These are phyloP conservation scores for Cantharis lateralis DNA, from an alignment of 2,888 invertebrate genomes.

Conservation along the genomic window DNA sequence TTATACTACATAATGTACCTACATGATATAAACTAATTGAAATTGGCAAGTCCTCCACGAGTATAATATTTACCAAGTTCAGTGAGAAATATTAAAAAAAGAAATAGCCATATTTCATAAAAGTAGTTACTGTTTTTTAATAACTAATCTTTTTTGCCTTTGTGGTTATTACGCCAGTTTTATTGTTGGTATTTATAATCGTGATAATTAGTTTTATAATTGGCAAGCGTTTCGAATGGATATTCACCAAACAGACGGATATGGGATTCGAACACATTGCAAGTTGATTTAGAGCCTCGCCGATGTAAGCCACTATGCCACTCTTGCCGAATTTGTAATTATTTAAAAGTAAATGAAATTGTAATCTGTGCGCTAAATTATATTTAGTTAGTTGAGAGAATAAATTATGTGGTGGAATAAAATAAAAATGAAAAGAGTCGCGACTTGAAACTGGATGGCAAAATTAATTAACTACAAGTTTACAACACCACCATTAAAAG, in stretches of 20 bases:
- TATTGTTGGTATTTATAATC: not conserved
- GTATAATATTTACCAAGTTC: not conserved
- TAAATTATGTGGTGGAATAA: not conserved
- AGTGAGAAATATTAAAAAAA: not conserved
- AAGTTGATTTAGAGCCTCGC: not conserved
- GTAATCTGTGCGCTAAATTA: not conserved
- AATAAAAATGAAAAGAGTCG: not conserved
- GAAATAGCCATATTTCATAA: not conserved
- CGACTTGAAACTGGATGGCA: not conserved
- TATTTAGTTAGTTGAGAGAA: not conserved
- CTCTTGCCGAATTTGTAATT: not conserved
- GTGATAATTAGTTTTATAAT: not conserved
- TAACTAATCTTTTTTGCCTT: not conserved
- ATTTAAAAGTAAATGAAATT: not conserved
- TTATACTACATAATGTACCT: too few relatives aligned
- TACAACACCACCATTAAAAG: not conserved
- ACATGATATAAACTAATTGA: too few relatives aligned
- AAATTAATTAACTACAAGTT: not conserved
- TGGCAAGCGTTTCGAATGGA: not conserved
- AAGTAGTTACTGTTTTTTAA: not conserved
- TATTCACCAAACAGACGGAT: not conserved
- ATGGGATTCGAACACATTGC: not conserved
- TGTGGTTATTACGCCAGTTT: not conserved
- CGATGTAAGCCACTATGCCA: not conserved
- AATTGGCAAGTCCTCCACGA: too few relatives aligned